Percentiles rank a stretch among this genome's conserved stretches.
These are phyloP conservation scores for Caenorhabditis afra DNA, from an alignment of 2,888 invertebrate species.

Conservation along the genomic window DNA sequence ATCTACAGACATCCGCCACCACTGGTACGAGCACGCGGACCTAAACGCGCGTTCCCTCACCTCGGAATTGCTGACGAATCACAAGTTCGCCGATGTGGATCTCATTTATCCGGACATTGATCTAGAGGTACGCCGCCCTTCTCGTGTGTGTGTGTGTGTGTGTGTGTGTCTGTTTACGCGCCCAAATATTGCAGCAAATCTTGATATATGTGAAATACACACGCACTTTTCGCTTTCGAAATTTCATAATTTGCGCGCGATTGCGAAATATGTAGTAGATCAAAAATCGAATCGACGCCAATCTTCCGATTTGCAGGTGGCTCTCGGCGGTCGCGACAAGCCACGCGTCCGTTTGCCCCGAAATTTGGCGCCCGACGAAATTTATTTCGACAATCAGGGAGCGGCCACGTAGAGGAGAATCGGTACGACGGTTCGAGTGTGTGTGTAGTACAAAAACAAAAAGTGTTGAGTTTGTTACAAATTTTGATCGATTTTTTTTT, in stretches of 20 bases:
- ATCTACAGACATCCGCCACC: slow-evolving; percentile 77
- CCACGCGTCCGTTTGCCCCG: slow-evolving; percentile 72
- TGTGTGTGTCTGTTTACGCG: slow-evolving; percentile 15
- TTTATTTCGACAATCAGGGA: slow-evolving; percentile 79
- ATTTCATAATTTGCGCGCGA: slow-evolving; percentile 2
- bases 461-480: too few species aligned
- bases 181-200: slow-evolving; percentile 4
- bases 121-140: slow-evolving; percentile 67
- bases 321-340: slow-evolving; percentile 75
- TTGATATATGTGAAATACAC: slow-evolving; percentile 8
- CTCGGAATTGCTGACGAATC: slow-evolving; percentile 76
- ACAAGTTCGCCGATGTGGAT: slow-evolving; percentile 76
- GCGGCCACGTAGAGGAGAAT: slow-evolving; percentile 62
- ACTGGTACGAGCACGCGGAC: slow-evolving; percentile 79
- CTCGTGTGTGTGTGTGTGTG: background rate
- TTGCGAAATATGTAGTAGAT: slow-evolving; percentile 2
- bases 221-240: slow-evolving; percentile 10
- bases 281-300: background rate
- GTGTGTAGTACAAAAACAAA: too few species aligned
- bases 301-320: slow-evolving; percentile 71
- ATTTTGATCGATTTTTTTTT: too few species aligned
- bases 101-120: slow-evolving; percentile 78
- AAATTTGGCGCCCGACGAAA: slow-evolving; percentile 76
- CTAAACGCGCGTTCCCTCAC: slow-evolving; percentile 72
- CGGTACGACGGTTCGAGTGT: background rate